phyloP scores from a whole-genome alignment of 2,797 vertebrate genomes.

The Gila robusta region DNA sequence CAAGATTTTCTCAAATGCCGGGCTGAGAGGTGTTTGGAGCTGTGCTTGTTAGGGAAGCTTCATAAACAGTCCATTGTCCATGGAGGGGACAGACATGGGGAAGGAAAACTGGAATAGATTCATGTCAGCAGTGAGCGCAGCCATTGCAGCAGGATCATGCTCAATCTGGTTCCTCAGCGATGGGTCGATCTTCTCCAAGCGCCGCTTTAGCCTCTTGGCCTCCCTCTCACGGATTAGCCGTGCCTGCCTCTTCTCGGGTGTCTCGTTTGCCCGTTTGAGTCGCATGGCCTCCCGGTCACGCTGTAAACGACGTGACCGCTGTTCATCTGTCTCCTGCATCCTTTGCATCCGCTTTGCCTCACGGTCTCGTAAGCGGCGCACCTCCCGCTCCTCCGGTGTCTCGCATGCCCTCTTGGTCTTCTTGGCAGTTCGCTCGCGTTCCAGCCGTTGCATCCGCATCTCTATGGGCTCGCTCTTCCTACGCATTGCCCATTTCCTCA shows the following conservation, averaged over 20 bases:
- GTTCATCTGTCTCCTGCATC: conserved; percentile 95
- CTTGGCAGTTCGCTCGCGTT: conserved; percentile 95
- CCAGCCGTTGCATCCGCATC: conserved; percentile 89
- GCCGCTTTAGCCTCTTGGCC: conserved; percentile 93
- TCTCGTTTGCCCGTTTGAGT: conserved; percentile 93
- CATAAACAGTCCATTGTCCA: conserved; percentile 92
- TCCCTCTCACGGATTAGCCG: conserved; percentile 93
- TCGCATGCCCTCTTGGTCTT: conserved; percentile 95
- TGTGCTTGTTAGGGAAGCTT: conserved; percentile 76
- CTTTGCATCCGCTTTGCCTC: conserved; percentile 97
- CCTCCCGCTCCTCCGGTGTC: conserved; percentile 88
- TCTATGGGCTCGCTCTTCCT: conserved; percentile 93
- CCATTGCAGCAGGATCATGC: conserved; percentile 96
- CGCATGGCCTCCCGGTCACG: conserved; percentile 97
- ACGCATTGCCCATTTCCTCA: conserved; percentile 91
- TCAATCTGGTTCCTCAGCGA: conserved; percentile 95
- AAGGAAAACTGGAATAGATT: conserved; percentile 95
- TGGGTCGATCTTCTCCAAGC: conserved; percentile 98
- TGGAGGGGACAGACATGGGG: conserved; percentile 88
- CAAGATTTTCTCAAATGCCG: not conserved
- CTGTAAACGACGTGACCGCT: conserved; percentile 91
- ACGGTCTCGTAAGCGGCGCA: conserved; percentile 91
- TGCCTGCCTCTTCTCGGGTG: conserved; percentile 94
- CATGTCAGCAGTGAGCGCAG: conserved; percentile 95
- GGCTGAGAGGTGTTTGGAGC: conserved; percentile 62